Evolutionary conservation across 2,888 invertebrate species (phyloP).

Genomic region (Ophraella communa): DNA sequence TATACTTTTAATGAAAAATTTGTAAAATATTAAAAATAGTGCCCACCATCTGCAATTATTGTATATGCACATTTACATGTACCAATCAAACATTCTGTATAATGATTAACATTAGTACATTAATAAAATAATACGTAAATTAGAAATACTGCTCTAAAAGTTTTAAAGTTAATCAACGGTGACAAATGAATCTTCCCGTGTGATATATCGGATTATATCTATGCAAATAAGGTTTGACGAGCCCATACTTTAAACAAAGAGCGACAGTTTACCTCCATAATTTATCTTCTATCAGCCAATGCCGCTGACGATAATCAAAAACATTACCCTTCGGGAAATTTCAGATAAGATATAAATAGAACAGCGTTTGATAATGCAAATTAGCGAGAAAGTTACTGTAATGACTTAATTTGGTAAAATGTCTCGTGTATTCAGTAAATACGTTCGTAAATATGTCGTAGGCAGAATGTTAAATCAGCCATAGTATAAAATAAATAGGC

Average conservation of each 20-base stretch:
- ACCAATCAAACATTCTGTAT: no score
- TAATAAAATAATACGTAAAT: no score
- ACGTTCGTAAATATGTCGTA: no score
- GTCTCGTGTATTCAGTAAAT: no score
- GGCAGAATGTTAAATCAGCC: no score
- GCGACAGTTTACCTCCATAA: not conserved
- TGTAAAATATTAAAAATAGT: no score
- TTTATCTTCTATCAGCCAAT: constrained; percentile 4
- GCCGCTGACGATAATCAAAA: constrained; percentile 5
- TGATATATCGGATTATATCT: not conserved
- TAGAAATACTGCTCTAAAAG: not conserved
- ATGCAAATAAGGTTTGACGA: not conserved
- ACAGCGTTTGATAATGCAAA: not conserved
- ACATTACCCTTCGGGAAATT: not conserved
- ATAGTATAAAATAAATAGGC: no score
- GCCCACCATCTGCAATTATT: no score
- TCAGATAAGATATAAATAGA: constrained; percentile 15
- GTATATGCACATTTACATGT: no score
- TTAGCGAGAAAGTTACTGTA: not conserved
- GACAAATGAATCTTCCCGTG: not conserved
- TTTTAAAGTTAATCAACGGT: not conserved
- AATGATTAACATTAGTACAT: no score
- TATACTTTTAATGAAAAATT: no score
- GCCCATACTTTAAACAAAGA: not conserved
- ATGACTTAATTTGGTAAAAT: not conserved